phyloP scores from a whole-genome alignment of 2,113 vertebrate species.

The Desmodus rotundus region DNA sequence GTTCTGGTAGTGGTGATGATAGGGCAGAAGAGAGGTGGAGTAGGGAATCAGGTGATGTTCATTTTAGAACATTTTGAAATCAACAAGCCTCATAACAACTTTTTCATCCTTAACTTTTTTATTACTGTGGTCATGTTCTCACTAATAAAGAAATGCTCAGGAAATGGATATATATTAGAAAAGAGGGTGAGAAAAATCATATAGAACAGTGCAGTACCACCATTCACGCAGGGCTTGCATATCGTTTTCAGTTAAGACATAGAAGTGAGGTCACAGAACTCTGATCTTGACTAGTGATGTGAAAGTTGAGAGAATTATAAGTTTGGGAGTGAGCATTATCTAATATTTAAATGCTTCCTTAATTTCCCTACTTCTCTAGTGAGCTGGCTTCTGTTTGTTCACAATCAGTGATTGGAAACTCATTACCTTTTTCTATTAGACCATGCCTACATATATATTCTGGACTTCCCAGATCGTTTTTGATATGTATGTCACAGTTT shows the following conservation, averaged over 20 bases:
- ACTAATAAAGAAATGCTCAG: background rate
- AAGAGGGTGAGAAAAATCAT: background rate
- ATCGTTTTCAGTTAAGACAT: background rate
- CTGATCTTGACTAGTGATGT: background rate
- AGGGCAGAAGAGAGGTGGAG: background rate
- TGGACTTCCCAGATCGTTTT: background rate
- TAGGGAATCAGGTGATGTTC: accelerated
- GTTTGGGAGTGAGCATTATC: background rate
- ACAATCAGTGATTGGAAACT: background rate
- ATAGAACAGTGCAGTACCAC: background rate
- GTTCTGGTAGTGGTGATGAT: background rate
- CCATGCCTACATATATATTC: background rate
- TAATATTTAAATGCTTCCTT: conserved; percentile 17
- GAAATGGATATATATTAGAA: background rate
- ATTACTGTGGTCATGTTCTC: background rate
- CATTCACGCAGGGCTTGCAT: background rate
- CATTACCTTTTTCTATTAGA: background rate
- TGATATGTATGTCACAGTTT: background rate
- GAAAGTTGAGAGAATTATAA: background rate
- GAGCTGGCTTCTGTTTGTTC: background rate
- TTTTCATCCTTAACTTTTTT: background rate
- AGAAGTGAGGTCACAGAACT: background rate
- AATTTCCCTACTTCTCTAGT: background rate
- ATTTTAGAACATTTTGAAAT: background rate
- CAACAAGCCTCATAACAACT: background rate